Evolutionary conservation across 2,888 invertebrate genomes (phyloP).

Genomic region (Amphipoea lucens): DNA sequence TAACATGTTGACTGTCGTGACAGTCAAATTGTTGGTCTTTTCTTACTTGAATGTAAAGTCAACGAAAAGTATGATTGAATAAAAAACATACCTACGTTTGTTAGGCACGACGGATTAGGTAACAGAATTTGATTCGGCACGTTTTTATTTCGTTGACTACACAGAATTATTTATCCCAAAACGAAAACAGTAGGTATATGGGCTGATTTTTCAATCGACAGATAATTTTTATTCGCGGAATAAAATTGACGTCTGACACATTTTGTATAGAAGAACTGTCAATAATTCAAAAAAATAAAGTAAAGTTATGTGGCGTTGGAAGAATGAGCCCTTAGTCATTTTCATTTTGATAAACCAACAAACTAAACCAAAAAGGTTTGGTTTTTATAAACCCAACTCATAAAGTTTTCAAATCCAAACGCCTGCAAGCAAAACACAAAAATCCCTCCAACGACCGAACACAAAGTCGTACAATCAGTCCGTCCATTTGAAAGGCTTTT

Average conservation of each 20-base stretch:
- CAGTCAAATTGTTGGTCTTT: neutral
- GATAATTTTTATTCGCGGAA: neutral
- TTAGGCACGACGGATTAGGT: neutral
- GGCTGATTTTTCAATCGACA: neutral
- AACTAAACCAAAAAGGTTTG: too few relatives aligned
- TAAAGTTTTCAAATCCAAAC: neutral
- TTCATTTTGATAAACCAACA: neutral
- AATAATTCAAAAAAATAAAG: neutral
- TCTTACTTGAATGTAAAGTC: neutral
- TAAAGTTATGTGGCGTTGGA: neutral
- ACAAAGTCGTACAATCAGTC: conserved; percentile 35
- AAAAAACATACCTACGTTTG: too few relatives aligned
- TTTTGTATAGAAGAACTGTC: neutral
- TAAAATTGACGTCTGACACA: neutral
- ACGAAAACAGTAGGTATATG: neutral
- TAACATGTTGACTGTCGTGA: neutral
- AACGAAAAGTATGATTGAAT: neutral
- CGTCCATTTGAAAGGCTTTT: conserved; percentile 58
- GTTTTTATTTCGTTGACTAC: neutral
- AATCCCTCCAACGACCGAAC: conserved; percentile 22
- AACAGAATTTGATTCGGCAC: neutral
- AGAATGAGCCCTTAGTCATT: neutral
- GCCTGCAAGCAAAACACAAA: conserved; percentile 20
- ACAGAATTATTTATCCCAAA: neutral
- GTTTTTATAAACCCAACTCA: neutral